Evolutionary conservation across 2,113 vertebrate species (phyloP).

Genomic region (Morphnarchus princeps): DNA sequence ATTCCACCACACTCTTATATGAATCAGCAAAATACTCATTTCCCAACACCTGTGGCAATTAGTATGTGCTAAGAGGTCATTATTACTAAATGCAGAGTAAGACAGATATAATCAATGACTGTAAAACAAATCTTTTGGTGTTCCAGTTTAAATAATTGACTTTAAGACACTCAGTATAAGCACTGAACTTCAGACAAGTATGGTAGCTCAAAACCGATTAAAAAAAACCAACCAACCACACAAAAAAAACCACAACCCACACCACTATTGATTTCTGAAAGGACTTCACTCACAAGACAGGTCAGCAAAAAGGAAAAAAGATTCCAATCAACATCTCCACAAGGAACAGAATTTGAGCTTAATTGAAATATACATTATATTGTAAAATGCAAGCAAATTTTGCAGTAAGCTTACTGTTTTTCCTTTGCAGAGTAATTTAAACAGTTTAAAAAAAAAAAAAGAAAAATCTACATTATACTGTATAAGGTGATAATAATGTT

Average conservation of each 20-base stretch:
- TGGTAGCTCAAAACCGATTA: neutral
- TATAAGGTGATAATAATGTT: neutral
- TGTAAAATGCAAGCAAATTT: neutral
- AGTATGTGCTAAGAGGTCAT: neutral
- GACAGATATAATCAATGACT: neutral
- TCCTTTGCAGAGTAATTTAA: neutral
- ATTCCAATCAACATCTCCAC: neutral
- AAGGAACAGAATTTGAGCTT: neutral
- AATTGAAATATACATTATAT: neutral
- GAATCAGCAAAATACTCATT: neutral
- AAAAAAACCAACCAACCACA: neutral
- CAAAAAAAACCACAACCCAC: neutral
- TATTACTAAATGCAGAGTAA: neutral
- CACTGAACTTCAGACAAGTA: neutral
- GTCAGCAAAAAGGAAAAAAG: neutral
- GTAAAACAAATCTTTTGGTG: neutral
- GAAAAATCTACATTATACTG: neutral
- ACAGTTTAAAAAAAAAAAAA: neutral
- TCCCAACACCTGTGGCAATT: neutral
- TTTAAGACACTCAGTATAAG: neutral
- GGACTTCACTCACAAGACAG: neutral
- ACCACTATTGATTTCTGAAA: neutral
- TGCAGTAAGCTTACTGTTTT: neutral
- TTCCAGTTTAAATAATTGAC: neutral
- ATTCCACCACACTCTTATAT: neutral